phyloP scores from a whole-genome alignment of 64 coral and sea anemone species.

The Platygyra sinensis region DNA sequence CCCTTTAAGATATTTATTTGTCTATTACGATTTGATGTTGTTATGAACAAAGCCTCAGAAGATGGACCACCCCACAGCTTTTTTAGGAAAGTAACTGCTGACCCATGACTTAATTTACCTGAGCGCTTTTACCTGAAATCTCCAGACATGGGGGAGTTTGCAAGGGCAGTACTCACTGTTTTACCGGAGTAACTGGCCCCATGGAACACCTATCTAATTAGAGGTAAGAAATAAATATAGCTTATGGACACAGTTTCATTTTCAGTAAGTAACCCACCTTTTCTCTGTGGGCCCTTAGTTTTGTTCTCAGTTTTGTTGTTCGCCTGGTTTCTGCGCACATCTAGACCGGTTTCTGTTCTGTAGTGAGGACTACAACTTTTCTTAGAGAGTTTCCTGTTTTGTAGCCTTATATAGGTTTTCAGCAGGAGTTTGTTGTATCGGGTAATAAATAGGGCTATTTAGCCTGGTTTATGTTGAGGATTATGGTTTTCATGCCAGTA shows the following conservation, averaged over 20 bases:
- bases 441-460: neutral
- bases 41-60: too few species aligned
- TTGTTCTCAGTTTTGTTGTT: too few species aligned
- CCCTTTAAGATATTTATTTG: too few species aligned
- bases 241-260: neutral
- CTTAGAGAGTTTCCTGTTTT: neutral
- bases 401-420: neutral
- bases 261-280: neutral
- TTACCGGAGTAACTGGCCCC: neutral
- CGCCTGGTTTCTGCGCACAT: neutral
- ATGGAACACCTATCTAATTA: neutral
- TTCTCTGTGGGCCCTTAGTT: neutral
- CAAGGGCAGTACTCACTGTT: neutral
- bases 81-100: too few species aligned
- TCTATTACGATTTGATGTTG: too few species aligned
- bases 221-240: too few species aligned
- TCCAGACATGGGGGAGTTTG: conserved; percentile 2
- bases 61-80: too few species aligned
- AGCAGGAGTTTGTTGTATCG: neutral
- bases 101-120: too few species aligned
- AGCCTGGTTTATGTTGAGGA: neutral
- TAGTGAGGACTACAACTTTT: neutral
- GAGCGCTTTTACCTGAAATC: conserved; percentile 30
- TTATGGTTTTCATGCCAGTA: neutral
- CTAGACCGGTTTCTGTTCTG: neutral